Evolutionary conservation across 2,888 invertebrate genomes (phyloP).

Genomic region (Cantharis nigra): DNA sequence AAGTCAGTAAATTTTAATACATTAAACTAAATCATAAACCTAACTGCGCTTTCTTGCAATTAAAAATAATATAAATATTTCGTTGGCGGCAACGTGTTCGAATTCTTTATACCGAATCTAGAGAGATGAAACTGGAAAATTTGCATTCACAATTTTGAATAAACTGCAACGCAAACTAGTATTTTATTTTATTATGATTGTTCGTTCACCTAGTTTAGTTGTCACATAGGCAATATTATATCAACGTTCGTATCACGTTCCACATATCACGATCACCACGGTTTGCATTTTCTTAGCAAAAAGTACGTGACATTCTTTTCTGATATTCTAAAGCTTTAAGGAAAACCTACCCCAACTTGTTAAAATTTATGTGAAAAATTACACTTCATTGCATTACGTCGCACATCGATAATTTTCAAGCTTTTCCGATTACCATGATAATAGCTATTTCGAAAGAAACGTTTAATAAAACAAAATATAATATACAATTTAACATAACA

Average conservation of each 20-base stretch:
- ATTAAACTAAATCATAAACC: neutral
- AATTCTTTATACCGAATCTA: neutral
- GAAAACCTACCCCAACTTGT: constrained; percentile 13
- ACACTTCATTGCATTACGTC: neutral
- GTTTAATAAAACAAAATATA: neutral
- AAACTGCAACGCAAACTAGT: neutral
- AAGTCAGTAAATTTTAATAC: neutral
- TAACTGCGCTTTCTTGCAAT: neutral
- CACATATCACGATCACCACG: constrained; percentile 13
- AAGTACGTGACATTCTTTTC: constrained; percentile 18
- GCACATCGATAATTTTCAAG: neutral
- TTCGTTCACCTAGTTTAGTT: constrained; percentile 8
- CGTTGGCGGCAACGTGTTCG: neutral
- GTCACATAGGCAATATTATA: constrained; percentile 8
- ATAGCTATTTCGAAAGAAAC: neutral
- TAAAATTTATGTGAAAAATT: constrained; percentile 24
- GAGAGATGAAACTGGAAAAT: neutral
- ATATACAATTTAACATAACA: neutral
- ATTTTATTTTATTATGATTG: constrained; percentile 2
- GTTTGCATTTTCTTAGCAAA: constrained; percentile 16
- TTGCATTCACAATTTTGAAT: neutral
- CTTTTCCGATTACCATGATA: neutral
- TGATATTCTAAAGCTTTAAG: neutral
- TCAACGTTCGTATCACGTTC: constrained; percentile 15
- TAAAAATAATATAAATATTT: neutral